Conservation (phyloP, 2,888 invertebrate genomes). For the Catonia carolina region DNA sequence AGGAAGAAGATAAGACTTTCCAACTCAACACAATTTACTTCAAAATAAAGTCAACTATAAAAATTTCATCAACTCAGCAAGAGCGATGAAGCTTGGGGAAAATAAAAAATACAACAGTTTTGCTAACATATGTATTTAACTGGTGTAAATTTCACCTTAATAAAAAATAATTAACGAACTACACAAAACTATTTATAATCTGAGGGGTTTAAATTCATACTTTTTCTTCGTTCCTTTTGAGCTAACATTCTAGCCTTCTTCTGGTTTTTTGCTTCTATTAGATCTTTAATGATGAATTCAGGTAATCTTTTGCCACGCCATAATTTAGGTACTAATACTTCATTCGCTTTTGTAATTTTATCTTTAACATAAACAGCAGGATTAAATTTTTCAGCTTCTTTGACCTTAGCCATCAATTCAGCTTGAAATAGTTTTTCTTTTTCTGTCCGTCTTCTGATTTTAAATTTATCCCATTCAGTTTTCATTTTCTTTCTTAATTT, state of each 20-base stretch:
- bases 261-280: slow-evolving; percentile 54
- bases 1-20: too few relatives aligned
- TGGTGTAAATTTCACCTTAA: too few relatives aligned
- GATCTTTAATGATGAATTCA: slow-evolving; percentile 58
- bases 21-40: too few relatives aligned
- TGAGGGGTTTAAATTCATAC: slow-evolving; percentile 26
- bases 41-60: too few relatives aligned
- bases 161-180: too few relatives aligned
- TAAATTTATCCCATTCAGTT: slow-evolving; percentile 63
- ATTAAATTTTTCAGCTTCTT: slow-evolving; percentile 66
- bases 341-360: slow-evolving; percentile 55
- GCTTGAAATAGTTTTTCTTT: slow-evolving; percentile 76
- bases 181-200: slow-evolving; percentile 30
- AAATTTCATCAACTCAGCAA: too few relatives aligned
- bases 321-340: slow-evolving; percentile 51
- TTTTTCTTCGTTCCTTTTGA: slow-evolving; percentile 28
- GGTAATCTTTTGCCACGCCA: slow-evolving; percentile 58
- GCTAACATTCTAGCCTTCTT: slow-evolving; percentile 32
- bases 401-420: slow-evolving; percentile 58
- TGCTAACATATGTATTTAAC: too few relatives aligned
- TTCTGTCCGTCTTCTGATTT: slow-evolving; percentile 58
- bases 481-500: slow-evolving; percentile 75
- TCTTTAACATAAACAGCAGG: slow-evolving; percentile 64
- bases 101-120: too few relatives aligned
- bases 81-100: too few relatives aligned